Conservation (phyloP, 1,140 invertebrate species). For the Wasmannia auropunctata region DNA sequence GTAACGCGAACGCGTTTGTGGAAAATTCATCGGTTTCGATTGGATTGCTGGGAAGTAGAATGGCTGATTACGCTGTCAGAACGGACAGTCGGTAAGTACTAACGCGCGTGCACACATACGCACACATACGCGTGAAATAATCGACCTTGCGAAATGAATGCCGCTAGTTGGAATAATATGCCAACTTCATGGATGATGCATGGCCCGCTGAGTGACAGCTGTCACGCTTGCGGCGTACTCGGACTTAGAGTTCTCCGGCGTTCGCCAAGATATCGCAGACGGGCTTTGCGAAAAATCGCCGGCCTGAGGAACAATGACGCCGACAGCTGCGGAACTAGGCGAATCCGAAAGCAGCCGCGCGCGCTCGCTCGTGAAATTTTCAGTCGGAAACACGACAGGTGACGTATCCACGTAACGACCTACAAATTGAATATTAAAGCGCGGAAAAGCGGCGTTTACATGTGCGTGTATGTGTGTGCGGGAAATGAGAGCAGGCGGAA, state of each 20-base stretch:
- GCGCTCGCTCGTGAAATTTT: conserved; percentile 46
- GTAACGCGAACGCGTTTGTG: not conserved
- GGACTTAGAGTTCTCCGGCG: conserved; percentile 30
- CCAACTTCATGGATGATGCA: conserved; percentile 56
- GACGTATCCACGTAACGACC: conserved; percentile 54
- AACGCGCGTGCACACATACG: not conserved
- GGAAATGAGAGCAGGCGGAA: not conserved
- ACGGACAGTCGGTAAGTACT: not conserved
- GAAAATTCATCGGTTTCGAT: conserved; percentile 50
- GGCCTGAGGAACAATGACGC: conserved; percentile 29
- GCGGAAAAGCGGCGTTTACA: conserved; percentile 24
- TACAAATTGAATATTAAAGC: conserved; percentile 67
- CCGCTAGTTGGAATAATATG: conserved; percentile 51
- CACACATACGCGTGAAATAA: conserved; percentile 7
- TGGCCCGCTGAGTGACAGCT: conserved; percentile 63
- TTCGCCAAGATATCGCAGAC: conserved; percentile 39
- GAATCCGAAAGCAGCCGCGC: conserved; percentile 55
- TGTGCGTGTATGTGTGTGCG: too few relatives aligned
- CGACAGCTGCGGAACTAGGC: conserved; percentile 50
- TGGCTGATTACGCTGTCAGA: not conserved
- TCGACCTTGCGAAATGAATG: conserved; percentile 36
- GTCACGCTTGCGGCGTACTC: conserved; percentile 53
- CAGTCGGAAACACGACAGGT: conserved; percentile 60
- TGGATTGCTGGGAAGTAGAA: conserved; percentile 8
- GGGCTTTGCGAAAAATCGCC: conserved; percentile 25